phyloP scores from a whole-genome alignment of 1,140 invertebrate species.

The Megalopta genalis region DNA sequence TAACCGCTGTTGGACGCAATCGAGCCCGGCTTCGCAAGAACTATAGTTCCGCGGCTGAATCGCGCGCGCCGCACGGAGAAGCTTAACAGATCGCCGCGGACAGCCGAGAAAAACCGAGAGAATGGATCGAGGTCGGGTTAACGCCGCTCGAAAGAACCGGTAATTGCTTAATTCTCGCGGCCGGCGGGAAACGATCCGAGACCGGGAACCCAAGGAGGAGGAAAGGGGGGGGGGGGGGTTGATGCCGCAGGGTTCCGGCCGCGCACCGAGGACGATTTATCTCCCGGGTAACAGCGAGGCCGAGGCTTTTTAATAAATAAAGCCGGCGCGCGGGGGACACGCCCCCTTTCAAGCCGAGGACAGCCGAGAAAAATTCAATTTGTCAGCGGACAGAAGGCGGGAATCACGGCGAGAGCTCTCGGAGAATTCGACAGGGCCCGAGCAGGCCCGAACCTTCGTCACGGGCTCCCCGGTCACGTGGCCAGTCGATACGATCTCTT shows the following conservation, averaged over 20 bases:
- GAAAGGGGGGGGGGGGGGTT: background rate
- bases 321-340: constrained; percentile 6
- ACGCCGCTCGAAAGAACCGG: constrained; percentile 3
- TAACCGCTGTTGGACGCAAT: background rate
- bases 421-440: background rate
- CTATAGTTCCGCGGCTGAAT: background rate
- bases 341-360: background rate
- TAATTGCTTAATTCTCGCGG: constrained; percentile 48
- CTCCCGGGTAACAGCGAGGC: constrained; percentile 1
- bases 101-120: background rate
- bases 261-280: constrained; percentile 40
- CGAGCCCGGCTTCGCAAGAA: background rate
- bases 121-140: constrained; percentile 26
- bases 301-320: constrained; percentile 55
- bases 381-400: constrained; percentile 15
- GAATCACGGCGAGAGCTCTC: background rate
- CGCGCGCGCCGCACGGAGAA: background rate
- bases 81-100: background rate
- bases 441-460: too few species aligned
- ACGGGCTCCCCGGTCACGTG: background rate
- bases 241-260: background rate
- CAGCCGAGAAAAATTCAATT: constrained; percentile 53
- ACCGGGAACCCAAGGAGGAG: too few species aligned
- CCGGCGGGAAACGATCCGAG: background rate
- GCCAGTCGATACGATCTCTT: background rate